A percentile compares a stretch with the other conserved stretches of the same genome.
Evolutionary conservation across 2,797 vertebrate genomes (phyloP).

Genomic region (Myotis vivesi): DNA sequence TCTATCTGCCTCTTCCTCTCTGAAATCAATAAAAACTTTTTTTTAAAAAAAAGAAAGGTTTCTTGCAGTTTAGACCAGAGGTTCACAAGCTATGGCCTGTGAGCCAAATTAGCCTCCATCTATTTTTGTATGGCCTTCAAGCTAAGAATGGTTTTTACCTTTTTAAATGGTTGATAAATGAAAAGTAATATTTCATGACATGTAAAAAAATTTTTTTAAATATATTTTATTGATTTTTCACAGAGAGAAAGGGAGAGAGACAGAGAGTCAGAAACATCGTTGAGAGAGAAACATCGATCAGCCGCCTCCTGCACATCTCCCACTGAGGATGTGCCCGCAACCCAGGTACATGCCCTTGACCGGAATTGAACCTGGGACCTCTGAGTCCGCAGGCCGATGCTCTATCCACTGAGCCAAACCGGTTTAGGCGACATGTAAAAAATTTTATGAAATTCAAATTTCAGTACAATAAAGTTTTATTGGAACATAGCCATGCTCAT

Average conservation of each 20-base stretch:
- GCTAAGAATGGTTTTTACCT: constrained; percentile 34
- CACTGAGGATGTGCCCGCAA: too few species aligned
- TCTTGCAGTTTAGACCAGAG: constrained; percentile 28
- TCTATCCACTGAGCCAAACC: too few species aligned
- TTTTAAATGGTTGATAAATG: constrained; percentile 50
- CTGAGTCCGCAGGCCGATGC: too few species aligned
- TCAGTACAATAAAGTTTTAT: constrained; percentile 50
- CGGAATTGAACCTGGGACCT: too few species aligned
- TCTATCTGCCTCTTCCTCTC: background rate
- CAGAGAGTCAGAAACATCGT: too few species aligned
- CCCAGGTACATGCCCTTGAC: too few species aligned
- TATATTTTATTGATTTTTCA: too few species aligned
- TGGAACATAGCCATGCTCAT: background rate
- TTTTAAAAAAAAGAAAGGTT: background rate
- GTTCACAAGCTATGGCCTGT: background rate
- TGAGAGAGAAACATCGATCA: too few species aligned
- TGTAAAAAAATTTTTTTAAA: too few species aligned
- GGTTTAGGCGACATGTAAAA: constrained; percentile 33
- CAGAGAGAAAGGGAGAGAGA: too few species aligned
- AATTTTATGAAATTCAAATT: constrained; percentile 40
- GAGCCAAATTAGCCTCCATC: constrained; percentile 34
- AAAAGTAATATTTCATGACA: constrained; percentile 51
- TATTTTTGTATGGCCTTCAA: constrained; percentile 2
- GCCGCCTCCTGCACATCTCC: too few species aligned
- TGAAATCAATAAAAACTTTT: background rate